Evolutionary conservation across 2,113 vertebrate species (phyloP).

Genomic region (Morone chrysops): DNA sequence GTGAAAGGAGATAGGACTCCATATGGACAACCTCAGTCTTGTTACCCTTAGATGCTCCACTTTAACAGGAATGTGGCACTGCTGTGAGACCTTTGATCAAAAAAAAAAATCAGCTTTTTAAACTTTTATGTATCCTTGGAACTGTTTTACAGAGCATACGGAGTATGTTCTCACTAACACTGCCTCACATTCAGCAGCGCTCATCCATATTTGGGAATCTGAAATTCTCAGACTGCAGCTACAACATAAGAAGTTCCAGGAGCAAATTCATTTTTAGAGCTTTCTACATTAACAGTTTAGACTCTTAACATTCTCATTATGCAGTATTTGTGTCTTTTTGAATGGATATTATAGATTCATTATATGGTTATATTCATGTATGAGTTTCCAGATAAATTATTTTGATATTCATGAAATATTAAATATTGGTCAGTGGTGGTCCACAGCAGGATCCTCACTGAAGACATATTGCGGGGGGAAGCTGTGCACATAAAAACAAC

Average conservation of each 20-base stretch:
- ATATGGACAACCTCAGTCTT: slow-evolving; percentile 58
- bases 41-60: slow-evolving; percentile 18
- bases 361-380: not conserved
- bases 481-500: slow-evolving; percentile 15
- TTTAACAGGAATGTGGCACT: slow-evolving; percentile 49
- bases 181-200: slow-evolving; percentile 14
- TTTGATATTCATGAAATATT: slow-evolving; percentile 13
- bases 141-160: slow-evolving; percentile 2
- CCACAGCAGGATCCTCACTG: not conserved
- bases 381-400: not conserved
- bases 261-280: slow-evolving; percentile 2
- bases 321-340: not conserved
- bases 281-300: slow-evolving; percentile 19
- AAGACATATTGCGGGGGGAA: not conserved
- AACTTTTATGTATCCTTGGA: slow-evolving; percentile 53
- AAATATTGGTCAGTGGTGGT: not conserved
- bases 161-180: slow-evolving; percentile 18
- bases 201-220: slow-evolving; percentile 20
- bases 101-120: slow-evolving; percentile 32
- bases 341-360: not conserved
- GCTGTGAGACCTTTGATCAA: slow-evolving; percentile 45
- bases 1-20: slow-evolving; percentile 72
- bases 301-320: not conserved
- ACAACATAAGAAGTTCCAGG: slow-evolving; percentile 9
- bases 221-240: slow-evolving; percentile 3